These are phyloP conservation scores for Leptopilina drosophilae DNA, from an alignment of 2,888 invertebrate species.

Conservation along the genomic window DNA sequence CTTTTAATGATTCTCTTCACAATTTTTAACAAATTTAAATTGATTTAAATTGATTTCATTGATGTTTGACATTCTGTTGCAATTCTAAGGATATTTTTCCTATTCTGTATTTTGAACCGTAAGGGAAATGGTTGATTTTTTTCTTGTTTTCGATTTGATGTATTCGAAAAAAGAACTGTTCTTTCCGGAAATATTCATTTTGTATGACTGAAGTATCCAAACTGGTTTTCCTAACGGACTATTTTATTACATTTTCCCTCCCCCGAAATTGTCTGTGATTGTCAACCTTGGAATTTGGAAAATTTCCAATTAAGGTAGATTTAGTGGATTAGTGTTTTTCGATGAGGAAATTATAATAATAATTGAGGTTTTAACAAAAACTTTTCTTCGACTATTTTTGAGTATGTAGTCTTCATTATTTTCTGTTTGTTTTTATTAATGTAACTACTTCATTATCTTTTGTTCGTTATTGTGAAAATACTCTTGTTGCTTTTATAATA, in stretches of 20 bases:
- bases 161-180: not conserved
- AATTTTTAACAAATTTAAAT: not conserved
- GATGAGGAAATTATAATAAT: too few species aligned
- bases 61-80: not conserved
- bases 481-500: constrained; percentile 6
- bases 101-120: too few species aligned
- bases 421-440: too few species aligned
- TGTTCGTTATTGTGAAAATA: not conserved
- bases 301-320: not conserved
- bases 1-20: not conserved
- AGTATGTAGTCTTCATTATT: too few species aligned
- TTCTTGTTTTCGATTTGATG: too few species aligned
- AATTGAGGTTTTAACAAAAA: too few species aligned
- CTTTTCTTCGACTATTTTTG: too few species aligned
- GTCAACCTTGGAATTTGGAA: not conserved
- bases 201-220: constrained; percentile 11
- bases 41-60: too few species aligned
- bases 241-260: constrained; percentile 28
- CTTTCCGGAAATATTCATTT: not conserved
- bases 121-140: too few species aligned
- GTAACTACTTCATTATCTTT: too few species aligned
- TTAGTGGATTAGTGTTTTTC: too few species aligned
- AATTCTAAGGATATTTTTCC: too few species aligned
- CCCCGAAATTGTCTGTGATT: not conserved
- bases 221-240: constrained; percentile 35